Evolutionary conservation across 92 coral and sea anemone species (phyloP), one percentile per base, ranked within the genome.

Genomic region (Ricordea florida): DNA sequence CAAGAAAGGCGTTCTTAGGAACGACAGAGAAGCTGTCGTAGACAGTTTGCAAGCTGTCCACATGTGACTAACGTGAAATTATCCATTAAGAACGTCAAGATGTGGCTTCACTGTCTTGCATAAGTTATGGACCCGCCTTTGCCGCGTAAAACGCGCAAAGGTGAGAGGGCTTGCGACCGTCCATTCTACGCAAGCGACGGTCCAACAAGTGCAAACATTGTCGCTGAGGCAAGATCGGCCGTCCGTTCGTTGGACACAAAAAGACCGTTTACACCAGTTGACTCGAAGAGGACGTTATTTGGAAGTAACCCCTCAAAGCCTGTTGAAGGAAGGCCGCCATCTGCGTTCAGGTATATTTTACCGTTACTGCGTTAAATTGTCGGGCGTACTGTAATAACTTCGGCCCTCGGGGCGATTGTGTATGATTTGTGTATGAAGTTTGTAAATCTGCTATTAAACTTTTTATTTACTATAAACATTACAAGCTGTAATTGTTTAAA

Each of bases 261-360:
- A 55, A 80, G 98, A 55, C 98, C 98, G 17, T 92, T 87, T 31
- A 94, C 98, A 4, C 98, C 98, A 13, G 93, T 94, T 10, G 98
- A 94, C 46, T 85, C 93, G 5, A 82, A 73, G 20, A 81, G 98
- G 57, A 92, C 96, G 24, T 72, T 94, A 52, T 94, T 94, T 76
- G 90, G 92, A 41, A 76, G 81, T 2, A 74, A 85, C 29, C 32
- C 85, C 31, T 49, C 85, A 10, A 67, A 67, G 70, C 81, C 74
- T 31, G 70, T 74, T 25, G 92, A 92, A 49, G 97, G 97, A 36
- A 74, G 98, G 36, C 98, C 98, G 6, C 89, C 98, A 1, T 94
- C 98, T 8, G 97, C 97, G 1, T 87, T 92, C 68, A 92, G 98
- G 98, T 94, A 55, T 59, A 48, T 50, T 17, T 6, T 23, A 6